Evolutionary conservation across 1,140 invertebrate genomes (phyloP).

Genomic region (Aricia agestis): DNA sequence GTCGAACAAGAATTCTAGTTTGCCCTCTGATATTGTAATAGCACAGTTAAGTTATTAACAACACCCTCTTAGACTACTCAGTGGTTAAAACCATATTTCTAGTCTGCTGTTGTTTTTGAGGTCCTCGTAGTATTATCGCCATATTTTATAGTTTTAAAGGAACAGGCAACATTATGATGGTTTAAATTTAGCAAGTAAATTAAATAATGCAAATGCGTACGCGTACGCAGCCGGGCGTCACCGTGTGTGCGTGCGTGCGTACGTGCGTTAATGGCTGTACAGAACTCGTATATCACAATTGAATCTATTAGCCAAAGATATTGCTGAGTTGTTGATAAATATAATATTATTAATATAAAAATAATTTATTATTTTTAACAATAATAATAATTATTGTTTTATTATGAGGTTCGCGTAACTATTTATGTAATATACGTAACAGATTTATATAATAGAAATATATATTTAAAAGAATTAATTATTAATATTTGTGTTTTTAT

Average conservation of each 20-base stretch:
- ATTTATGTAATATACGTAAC: constrained; percentile 54
- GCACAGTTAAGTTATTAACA: constrained; percentile 10
- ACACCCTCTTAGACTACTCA: constrained; percentile 10
- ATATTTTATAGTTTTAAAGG: constrained; percentile 8
- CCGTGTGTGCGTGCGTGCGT: background rate
- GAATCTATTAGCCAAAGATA: constrained; percentile 53
- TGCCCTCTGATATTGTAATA: background rate
- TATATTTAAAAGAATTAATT: constrained; percentile 65
- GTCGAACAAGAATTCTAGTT: background rate
- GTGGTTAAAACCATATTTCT: background rate
- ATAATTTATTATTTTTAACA: constrained; percentile 48
- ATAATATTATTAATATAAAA: constrained; percentile 50
- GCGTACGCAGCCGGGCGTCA: background rate
- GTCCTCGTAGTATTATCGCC: constrained; percentile 8
- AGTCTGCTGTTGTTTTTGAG: constrained; percentile 8
- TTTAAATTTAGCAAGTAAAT: background rate
- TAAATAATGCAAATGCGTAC: background rate
- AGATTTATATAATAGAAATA: constrained; percentile 65
- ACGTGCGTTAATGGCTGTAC: constrained; percentile 12
- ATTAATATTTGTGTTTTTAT: constrained; percentile 46
- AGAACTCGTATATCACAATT: constrained; percentile 20
- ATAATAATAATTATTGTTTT: constrained; percentile 41
- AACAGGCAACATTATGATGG: background rate
- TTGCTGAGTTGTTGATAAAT: constrained; percentile 44
- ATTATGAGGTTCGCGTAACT: constrained; percentile 40